phyloP scores from a whole-genome alignment of 1,140 invertebrate genomes.

The Theocolax elegans region DNA sequence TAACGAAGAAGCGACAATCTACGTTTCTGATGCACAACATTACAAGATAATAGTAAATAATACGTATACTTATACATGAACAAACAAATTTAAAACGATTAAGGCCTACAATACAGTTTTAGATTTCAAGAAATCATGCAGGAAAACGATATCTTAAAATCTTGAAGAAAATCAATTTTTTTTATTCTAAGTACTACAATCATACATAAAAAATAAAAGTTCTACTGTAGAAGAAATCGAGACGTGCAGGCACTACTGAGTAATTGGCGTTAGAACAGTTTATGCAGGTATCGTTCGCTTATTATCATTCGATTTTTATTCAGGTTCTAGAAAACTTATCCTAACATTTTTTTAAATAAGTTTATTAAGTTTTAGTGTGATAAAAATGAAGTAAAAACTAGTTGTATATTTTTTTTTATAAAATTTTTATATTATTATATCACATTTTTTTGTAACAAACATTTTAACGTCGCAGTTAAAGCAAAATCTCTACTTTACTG shows the following conservation, averaged over 20 bases:
- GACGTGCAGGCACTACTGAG: constrained; percentile 31
- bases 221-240: constrained; percentile 22
- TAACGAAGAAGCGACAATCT: constrained; percentile 21
- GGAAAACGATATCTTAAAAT: constrained; percentile 39
- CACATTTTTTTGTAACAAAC: constrained; percentile 32
- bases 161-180: constrained; percentile 43
- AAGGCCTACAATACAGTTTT: constrained; percentile 27
- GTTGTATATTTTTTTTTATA: constrained; percentile 58
- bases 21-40: constrained; percentile 37
- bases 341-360: background rate
- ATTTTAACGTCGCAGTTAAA: constrained; percentile 13
- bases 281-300: constrained; percentile 1
- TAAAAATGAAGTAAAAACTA: constrained; percentile 60
- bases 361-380: background rate
- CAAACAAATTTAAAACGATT: constrained; percentile 13
- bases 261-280: constrained; percentile 27
- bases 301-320: background rate
- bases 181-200: constrained; percentile 17
- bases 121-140: constrained; percentile 42
- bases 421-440: constrained; percentile 57
- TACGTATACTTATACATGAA: constrained; percentile 10
- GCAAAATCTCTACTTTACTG: background rate
- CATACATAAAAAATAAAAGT: constrained; percentile 22
- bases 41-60: constrained; percentile 18
- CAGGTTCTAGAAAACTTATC: background rate